A percentile compares a stretch with the other conserved stretches of the same genome.
Evolutionary conservation across 1,140 invertebrate genomes (phyloP).

Genomic region (Hypsibius dujardini): DNA sequence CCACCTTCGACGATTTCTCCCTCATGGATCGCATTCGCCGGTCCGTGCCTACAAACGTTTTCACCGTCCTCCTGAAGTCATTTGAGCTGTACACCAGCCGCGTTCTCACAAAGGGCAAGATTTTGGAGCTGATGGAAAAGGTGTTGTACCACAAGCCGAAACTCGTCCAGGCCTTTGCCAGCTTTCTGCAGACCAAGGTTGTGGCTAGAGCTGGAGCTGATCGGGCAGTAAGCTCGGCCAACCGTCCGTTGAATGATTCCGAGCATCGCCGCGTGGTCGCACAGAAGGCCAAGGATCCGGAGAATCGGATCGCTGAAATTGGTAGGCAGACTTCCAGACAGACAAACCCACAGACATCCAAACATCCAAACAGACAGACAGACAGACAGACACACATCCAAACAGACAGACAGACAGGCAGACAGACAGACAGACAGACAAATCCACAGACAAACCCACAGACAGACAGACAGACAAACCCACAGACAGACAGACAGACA

Average conservation of each 20-base stretch:
- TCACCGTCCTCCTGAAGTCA: not conserved
- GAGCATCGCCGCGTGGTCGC: not conserved
- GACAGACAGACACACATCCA: too few species aligned
- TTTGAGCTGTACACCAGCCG: conserved; percentile 15
- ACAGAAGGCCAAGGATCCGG: not conserved
- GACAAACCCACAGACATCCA: not conserved
- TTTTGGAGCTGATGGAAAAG: not conserved
- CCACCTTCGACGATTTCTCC: not conserved
- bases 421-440: too few species aligned
- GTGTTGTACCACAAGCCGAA: conserved; percentile 2
- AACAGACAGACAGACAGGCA: too few species aligned
- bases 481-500: too few species aligned
- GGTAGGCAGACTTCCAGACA: not conserved
- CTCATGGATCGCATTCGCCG: not conserved
- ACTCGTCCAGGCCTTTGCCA: not conserved
- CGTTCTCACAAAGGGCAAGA: conserved; percentile 5
- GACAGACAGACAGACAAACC: too few species aligned
- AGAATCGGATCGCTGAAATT: not conserved
- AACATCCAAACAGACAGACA: too few species aligned
- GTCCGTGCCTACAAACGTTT: not conserved
- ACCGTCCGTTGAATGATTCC: not conserved
- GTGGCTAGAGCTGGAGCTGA: not conserved
- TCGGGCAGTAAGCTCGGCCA: not conserved
- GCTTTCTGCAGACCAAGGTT: conserved; percentile 1
- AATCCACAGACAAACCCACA: too few species aligned